Evolutionary conservation across 64 coral and sea anemone genomes (phyloP).

Genomic region (Dendronephthya gigantea): DNA sequence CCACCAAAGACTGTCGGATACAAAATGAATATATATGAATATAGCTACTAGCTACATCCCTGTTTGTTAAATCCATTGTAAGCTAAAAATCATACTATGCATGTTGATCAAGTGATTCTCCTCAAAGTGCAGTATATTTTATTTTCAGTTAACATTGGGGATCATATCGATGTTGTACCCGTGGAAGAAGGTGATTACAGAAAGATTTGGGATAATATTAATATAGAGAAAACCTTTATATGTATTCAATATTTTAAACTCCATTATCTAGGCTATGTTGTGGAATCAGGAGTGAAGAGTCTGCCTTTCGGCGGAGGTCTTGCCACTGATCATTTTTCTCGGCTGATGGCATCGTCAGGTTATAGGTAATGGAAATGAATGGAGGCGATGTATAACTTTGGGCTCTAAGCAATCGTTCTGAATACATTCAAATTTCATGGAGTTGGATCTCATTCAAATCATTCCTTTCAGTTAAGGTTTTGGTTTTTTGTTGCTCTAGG

Average conservation of each 20-base stretch:
- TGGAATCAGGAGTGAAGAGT: not conserved
- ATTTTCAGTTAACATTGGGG: slow-evolving; percentile 1
- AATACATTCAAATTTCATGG: not conserved
- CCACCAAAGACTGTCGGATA: no score
- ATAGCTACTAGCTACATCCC: no score
- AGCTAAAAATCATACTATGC: no score
- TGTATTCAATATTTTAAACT: not conserved
- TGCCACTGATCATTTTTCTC: slow-evolving; percentile 61
- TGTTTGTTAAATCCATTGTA: no score
- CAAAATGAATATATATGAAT: no score
- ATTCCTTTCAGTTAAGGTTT: no score
- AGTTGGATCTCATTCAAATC: no score
- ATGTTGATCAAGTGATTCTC: no score
- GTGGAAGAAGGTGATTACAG: not conserved
- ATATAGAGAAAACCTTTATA: not conserved
- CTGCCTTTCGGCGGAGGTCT: slow-evolving; percentile 80
- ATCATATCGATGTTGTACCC: not conserved
- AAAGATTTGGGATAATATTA: not conserved
- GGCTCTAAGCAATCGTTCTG: not conserved
- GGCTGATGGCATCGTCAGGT: slow-evolving; percentile 68
- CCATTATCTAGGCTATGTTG: not conserved
- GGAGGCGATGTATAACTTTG: no score
- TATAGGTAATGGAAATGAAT: slow-evolving; percentile 33
- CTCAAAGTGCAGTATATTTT: no score
- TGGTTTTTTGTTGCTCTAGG: slow-evolving; percentile 30